Conservation (phyloP, 2,113 vertebrate species). For the Labeo catla region DNA sequence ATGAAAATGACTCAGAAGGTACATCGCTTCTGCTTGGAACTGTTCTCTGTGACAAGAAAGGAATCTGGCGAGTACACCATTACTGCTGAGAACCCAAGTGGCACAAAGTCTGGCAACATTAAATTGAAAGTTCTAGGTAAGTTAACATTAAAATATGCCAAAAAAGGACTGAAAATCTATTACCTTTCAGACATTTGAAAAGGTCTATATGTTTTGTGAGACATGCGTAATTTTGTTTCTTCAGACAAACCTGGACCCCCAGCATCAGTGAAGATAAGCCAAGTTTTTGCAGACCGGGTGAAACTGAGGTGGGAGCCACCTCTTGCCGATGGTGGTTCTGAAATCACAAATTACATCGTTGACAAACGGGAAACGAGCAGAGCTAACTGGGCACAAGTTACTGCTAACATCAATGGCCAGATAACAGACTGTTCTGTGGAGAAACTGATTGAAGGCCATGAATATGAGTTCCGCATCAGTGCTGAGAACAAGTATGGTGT, state of each 20-base stretch:
- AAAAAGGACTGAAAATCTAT: not conserved
- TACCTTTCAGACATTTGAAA: not conserved
- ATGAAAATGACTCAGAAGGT: conserved; percentile 89
- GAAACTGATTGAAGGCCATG: conserved; percentile 96
- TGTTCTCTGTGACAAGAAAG: conserved; percentile 91
- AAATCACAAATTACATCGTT: conserved; percentile 97
- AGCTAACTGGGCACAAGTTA: conserved; percentile 96
- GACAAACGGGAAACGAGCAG: conserved; percentile 98
- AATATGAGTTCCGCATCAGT: conserved; percentile 96
- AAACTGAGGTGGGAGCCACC: conserved; percentile 95
- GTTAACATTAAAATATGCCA: conserved; percentile 44
- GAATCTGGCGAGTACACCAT: conserved; percentile 96
- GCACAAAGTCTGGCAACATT: conserved; percentile 90
- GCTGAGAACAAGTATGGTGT: conserved; percentile 98
- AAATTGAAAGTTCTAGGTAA: conserved; percentile 96
- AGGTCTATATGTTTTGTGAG: not conserved
- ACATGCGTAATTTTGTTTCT: conserved; percentile 38
- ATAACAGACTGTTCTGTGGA: conserved; percentile 91
- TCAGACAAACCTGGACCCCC: conserved; percentile 97
- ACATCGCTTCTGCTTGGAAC: conserved; percentile 86
- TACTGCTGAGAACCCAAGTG: conserved; percentile 90
- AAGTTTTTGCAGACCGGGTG: conserved; percentile 90
- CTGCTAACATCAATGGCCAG: conserved; percentile 83
- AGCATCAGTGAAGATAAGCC: conserved; percentile 88
- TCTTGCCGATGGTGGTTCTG: conserved; percentile 93